phyloP scores from a whole-genome alignment of 2,113 vertebrate species.

The Hypocryptadius cinnamomeus region DNA sequence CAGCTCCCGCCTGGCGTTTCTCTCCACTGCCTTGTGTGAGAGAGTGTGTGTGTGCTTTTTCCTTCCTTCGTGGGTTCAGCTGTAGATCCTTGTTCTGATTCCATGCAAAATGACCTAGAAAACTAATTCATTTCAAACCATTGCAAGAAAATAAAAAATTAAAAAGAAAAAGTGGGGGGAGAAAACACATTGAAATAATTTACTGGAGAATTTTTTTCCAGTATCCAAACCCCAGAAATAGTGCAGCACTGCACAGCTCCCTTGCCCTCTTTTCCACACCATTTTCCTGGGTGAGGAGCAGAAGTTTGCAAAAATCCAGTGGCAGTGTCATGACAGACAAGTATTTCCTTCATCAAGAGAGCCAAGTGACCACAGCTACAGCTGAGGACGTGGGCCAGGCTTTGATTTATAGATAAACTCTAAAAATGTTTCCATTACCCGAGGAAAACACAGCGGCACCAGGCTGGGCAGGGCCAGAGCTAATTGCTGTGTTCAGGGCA shows the following conservation, averaged over 20 bases:
- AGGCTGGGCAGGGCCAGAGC: not conserved
- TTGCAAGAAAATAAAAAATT: not conserved
- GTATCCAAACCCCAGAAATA: not conserved
- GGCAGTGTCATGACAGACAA: not conserved
- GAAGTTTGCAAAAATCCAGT: not conserved
- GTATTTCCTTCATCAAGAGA: not conserved
- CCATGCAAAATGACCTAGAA: slow-evolving; percentile 61
- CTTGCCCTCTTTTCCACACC: not conserved
- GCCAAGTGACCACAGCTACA: not conserved
- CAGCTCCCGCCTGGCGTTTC: not conserved
- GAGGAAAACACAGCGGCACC: not conserved
- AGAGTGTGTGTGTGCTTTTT: not conserved
- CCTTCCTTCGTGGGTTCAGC: slow-evolving; percentile 27
- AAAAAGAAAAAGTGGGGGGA: not conserved
- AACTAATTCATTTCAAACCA: slow-evolving; percentile 35
- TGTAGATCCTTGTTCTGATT: slow-evolving; percentile 42
- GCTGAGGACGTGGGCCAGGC: not conserved
- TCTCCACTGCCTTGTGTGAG: slow-evolving; percentile 12
- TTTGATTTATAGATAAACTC: slow-evolving; percentile 8
- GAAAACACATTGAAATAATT: slow-evolving; percentile 47
- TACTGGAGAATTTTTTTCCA: not conserved
- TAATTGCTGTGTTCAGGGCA: not conserved
- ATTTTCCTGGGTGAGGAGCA: not conserved
- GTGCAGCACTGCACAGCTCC: not conserved
- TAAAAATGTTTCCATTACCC: not conserved